Evolutionary conservation across 2,113 vertebrate genomes (phyloP).

Genomic region (Sander vitreus): DNA sequence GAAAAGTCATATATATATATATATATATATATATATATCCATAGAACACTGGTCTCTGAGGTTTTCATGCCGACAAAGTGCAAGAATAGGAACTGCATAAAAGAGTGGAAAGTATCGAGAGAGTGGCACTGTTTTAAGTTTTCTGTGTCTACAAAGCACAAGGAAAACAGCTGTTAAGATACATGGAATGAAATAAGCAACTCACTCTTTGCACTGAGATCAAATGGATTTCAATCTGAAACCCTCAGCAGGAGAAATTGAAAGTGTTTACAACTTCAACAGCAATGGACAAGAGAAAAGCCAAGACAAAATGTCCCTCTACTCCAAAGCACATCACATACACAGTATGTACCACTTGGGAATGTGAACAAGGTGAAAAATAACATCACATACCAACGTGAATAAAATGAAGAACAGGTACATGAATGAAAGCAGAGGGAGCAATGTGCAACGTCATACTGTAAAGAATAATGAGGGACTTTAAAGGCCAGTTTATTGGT

Average conservation of each 20-base stretch:
- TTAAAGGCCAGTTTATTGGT: constrained; percentile 43
- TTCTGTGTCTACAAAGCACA: constrained; percentile 31
- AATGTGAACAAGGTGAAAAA: constrained; percentile 23
- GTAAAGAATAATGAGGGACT: constrained; percentile 54
- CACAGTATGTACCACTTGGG: neutral
- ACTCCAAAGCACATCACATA: neutral
- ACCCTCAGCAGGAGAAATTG: neutral
- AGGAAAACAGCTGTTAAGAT: constrained; percentile 52
- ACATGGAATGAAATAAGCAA: constrained; percentile 48
- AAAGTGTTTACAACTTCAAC: constrained; percentile 29
- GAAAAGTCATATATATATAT: too few species aligned
- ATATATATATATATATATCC: constrained; percentile 12
- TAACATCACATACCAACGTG: constrained; percentile 2
- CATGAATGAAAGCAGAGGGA: constrained; percentile 14
- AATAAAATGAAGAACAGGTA: constrained; percentile 27
- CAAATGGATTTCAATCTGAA: constrained; percentile 46
- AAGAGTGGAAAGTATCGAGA: constrained; percentile 2
- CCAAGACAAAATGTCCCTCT: neutral
- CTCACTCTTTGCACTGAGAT: constrained; percentile 29
- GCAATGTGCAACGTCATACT: constrained; percentile 10
- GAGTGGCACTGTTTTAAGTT: constrained; percentile 24
- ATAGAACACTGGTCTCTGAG: constrained; percentile 26
- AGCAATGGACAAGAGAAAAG: constrained; percentile 7
- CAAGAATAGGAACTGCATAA: constrained; percentile 34
- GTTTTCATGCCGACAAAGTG: constrained; percentile 46